Evolutionary conservation across 2,113 vertebrate genomes (phyloP).

Genomic region (Willisornis vidua): DNA sequence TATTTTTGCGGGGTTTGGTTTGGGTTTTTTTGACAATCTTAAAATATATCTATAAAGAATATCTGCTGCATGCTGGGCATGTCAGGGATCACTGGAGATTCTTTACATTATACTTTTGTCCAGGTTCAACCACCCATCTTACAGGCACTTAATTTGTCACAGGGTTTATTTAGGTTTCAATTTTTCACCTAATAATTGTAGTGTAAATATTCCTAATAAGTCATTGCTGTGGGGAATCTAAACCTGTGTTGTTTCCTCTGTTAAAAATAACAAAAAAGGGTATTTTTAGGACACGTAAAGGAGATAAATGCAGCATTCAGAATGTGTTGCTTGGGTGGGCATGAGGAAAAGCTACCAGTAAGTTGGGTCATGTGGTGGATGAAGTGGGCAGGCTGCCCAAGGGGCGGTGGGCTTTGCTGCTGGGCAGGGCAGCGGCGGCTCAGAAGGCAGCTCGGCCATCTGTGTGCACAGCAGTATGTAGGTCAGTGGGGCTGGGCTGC

Average conservation of each 20-base stretch:
- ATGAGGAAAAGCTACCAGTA: not conserved
- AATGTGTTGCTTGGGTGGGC: not conserved
- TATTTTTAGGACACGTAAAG: not conserved
- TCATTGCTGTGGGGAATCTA: not conserved
- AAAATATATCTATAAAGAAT: not conserved
- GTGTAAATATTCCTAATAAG: not conserved
- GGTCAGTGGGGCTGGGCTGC: constrained; percentile 63
- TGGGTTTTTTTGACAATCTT: not conserved
- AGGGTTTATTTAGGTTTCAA: not conserved
- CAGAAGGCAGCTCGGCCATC: constrained; percentile 31
- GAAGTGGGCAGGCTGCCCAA: not conserved
- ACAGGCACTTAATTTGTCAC: not conserved
- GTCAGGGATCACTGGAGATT: not conserved
- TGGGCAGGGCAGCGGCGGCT: not conserved
- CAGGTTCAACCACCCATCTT: not conserved
- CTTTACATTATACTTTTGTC: not conserved
- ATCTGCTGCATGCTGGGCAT: not conserved
- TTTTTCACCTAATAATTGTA: not conserved
- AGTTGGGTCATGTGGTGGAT: not conserved
- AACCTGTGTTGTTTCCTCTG: not conserved
- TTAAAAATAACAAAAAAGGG: not conserved
- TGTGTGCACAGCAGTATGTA: constrained; percentile 56
- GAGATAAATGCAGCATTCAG: not conserved
- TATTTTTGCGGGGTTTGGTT: not conserved
- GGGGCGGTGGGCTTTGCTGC: not conserved